Evolutionary conservation across 2,888 invertebrate species (phyloP), one percentile per base, ranked within the genome.

Genomic region (Syrista parreyssii): DNA sequence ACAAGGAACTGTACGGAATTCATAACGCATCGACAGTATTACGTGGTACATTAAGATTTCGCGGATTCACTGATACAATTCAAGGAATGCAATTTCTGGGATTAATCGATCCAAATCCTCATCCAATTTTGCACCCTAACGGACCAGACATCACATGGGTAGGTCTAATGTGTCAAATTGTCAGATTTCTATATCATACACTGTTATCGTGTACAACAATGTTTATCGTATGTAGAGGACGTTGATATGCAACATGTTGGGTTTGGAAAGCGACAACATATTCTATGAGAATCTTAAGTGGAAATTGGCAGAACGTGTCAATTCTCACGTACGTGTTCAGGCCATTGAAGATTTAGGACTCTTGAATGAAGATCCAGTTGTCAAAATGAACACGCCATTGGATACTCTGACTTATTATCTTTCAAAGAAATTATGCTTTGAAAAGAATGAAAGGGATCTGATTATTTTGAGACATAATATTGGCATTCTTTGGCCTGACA

Each of bases 131-230:
- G n/a, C 99, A 99, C 91, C 96, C 97, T 0, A 96, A 96, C 88
- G 99, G 99, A 72, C 99, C 99, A 0, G 97, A 97, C 81, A 95
- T 99, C 40, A 98, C 98, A 12, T 99, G 99, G 99, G 97, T 97
- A 92, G 89, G 88, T 76, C 33, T 4, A 32, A 40, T 15, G 6
- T 1, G 3, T 4, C 4, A 36, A 23, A 33, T 12, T 23, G 15
- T 40, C 6, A 1, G 15, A 15, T 40, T 40, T 36, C 12, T 40
- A 15, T 40, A 12, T 40, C 4, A 15, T 15, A 15, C 6, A 40
- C 0, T 15, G 6, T 40, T 15, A 15, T 40, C 1, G 6, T 40
- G 15, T 1, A 6, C 15, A 4, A 40, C 4, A 40, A 23, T 15
- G 3, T 40, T 40, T 15, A 23, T 11, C 34, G 1, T 31, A 0